These are phyloP conservation scores for Vidua macroura DNA, from an alignment of 2,113 vertebrate genomes.

Conservation along the genomic window DNA sequence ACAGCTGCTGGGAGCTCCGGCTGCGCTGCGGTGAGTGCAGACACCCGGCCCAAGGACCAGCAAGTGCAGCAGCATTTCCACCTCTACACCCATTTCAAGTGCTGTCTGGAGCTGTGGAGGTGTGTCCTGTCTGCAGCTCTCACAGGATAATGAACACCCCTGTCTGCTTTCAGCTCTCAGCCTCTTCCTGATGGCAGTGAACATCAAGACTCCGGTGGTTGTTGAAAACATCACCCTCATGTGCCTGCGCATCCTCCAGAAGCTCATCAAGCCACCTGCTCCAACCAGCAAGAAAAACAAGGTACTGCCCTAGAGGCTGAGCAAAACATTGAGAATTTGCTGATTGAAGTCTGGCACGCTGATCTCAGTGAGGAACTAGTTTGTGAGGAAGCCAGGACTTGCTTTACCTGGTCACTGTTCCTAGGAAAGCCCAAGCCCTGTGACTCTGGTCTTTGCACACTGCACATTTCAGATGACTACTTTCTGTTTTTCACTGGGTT, in stretches of 20 bases:
- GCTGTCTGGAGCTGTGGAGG: background rate
- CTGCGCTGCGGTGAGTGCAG: slow-evolving; percentile 90
- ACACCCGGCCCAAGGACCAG: accelerated
- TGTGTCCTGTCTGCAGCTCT: background rate
- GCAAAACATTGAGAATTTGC: background rate
- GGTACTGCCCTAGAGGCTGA: slow-evolving; percentile 67
- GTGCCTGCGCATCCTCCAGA: slow-evolving; percentile 97
- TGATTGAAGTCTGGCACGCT: background rate
- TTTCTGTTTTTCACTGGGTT: background rate
- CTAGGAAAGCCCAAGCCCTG: background rate
- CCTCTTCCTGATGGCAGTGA: slow-evolving; percentile 97
- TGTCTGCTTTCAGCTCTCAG: slow-evolving; percentile 82
- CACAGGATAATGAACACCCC: accelerated
- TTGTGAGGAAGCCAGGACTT: background rate
- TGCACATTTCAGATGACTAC: background rate
- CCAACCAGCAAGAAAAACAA: slow-evolving; percentile 99
- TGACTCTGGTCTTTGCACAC: background rate
- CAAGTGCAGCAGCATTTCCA: accelerated
- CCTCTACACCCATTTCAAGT: background rate
- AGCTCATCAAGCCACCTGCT: slow-evolving; percentile 93
- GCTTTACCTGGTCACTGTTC: background rate
- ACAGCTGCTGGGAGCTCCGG: slow-evolving; percentile 96
- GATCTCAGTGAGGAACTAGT: background rate
- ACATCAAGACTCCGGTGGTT: slow-evolving; percentile 98
- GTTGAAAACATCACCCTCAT: slow-evolving; percentile 98